Base-by-base conservation (phyloP, 2,113 vertebrate species). In the Rhinoderma darwinii region DNA sequence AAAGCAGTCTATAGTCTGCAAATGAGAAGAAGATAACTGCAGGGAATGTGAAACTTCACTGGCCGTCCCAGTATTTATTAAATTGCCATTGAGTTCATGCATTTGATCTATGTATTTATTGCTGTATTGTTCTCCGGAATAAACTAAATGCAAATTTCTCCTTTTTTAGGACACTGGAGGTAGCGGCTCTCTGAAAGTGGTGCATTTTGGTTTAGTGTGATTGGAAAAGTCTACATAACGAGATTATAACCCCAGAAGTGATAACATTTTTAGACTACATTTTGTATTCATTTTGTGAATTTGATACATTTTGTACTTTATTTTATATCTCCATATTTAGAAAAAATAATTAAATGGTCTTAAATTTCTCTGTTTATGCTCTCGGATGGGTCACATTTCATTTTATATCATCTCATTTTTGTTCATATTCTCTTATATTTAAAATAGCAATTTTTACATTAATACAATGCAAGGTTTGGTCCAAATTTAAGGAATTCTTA, bases 171-270 rank as follows among this genome's bases (percentile, higher is more conserved):
- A 92, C 2, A 44, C 88, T 0, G 82, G 90, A 88, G 91, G 90
- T 89, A 88, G 83, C 0, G 91, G 88, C 22, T 93, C 90, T 85
- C 92, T 98, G 44, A 93, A 93, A 88, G 92, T 98, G 3, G 93
- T 97, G 85, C 95, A 98, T 89, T 95, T 98, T 0, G 96, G 97
- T 86, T 91, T 95, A 89, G 95, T 98, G 43, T 98, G 90, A 96
- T 84, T 1, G 22, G 84, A 77, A 4, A n/a, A 47, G 41, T n/a
- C 17, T 37, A 39, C 43, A 70, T 5, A 25, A 30, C 61, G 47
- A 63, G 37, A n/a, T 22, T 2, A 15, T 22, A 30, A 73, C 32
- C 27, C 43, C 32, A 9, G 22, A n/a, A 20, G n/a, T 47, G 61
- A 70, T 39, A n/a, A 20, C 50, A 78, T 54, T 78, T 20, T 0